A percentile compares a stretch with the other conserved stretches of the same genome.
Conservation (phyloP, 2,113 vertebrate species). For the Furnarius figulus region DNA sequence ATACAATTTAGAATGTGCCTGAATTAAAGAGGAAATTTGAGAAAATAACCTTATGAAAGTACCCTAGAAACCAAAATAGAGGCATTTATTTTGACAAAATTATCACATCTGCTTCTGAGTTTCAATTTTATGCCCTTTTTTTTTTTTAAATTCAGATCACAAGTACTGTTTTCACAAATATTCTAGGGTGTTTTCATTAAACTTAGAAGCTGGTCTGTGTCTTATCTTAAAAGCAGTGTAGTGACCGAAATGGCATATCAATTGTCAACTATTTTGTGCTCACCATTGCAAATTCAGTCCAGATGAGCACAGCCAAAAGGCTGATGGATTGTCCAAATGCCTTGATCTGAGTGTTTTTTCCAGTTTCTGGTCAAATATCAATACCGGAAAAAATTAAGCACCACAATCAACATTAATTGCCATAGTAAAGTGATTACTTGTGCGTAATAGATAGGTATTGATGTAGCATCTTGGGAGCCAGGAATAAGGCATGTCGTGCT, state of each 20-base stretch:
- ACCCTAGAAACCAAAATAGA: constrained; percentile 23
- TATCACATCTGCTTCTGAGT: constrained; percentile 42
- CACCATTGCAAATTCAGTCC: constrained; percentile 22
- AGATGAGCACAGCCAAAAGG: constrained; percentile 21
- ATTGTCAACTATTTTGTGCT: background rate
- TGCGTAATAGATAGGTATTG: background rate
- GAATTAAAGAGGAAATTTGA: constrained; percentile 58
- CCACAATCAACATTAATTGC: constrained; percentile 38
- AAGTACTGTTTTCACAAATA: constrained; percentile 34
- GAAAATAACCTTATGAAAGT: constrained; percentile 40
- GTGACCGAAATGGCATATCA: background rate
- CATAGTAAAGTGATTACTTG: background rate
- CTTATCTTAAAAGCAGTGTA: background rate
- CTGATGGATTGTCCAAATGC: constrained; percentile 44
- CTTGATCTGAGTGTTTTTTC: constrained; percentile 19
- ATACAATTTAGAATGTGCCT: constrained; percentile 32
- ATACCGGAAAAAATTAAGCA: constrained; percentile 27
- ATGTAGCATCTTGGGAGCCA: background rate
- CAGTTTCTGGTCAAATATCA: constrained; percentile 38
- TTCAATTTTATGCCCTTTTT: background rate
- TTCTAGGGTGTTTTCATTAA: background rate
- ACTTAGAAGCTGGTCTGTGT: background rate
- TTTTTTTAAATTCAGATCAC: background rate
- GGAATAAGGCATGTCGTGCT: background rate
- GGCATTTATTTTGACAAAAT: constrained; percentile 44